Conservation (phyloP, 2,888 invertebrate species). For the Synanthedon vespiformis region DNA sequence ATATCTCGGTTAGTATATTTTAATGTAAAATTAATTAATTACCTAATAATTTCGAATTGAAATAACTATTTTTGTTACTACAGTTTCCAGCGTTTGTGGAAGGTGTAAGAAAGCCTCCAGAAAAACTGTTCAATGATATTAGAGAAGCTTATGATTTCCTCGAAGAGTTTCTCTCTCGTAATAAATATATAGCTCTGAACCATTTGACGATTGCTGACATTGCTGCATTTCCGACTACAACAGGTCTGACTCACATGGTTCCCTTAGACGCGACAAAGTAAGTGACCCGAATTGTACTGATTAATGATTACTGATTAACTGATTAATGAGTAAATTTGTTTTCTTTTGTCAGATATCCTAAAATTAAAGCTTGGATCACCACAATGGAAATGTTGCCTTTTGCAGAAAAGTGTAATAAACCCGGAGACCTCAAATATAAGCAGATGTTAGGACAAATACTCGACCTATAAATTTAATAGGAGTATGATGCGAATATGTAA, state of each 20-base stretch:
- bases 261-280: slow-evolving; percentile 28
- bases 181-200: slow-evolving; percentile 62
- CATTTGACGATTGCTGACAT: slow-evolving; percentile 67
- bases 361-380: slow-evolving; percentile 31
- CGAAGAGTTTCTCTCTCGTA: slow-evolving; percentile 51
- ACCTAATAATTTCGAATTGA: neutral
- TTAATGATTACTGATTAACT: too few species aligned
- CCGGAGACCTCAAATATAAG: slow-evolving; percentile 6
- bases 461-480: neutral
- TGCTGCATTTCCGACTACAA: slow-evolving; percentile 35
- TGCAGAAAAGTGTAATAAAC: slow-evolving; percentile 19
- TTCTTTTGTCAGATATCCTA: slow-evolving; percentile 25
- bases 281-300: slow-evolving; percentile 2
- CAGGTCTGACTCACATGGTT: slow-evolving; percentile 24
- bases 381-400: slow-evolving; percentile 27
- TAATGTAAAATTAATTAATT: neutral
- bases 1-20: slow-evolving; percentile 43
- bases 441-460: neutral
- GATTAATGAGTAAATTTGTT: too few species aligned
- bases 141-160: slow-evolving; percentile 51
- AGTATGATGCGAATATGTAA: too few species aligned
- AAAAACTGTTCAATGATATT: slow-evolving; percentile 36
- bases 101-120: slow-evolving; percentile 29
- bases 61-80: slow-evolving; percentile 3
- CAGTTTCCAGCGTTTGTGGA: slow-evolving; percentile 32